Conservation (phyloP, 2,888 invertebrate species). For the Lasioglossum calceatum region DNA sequence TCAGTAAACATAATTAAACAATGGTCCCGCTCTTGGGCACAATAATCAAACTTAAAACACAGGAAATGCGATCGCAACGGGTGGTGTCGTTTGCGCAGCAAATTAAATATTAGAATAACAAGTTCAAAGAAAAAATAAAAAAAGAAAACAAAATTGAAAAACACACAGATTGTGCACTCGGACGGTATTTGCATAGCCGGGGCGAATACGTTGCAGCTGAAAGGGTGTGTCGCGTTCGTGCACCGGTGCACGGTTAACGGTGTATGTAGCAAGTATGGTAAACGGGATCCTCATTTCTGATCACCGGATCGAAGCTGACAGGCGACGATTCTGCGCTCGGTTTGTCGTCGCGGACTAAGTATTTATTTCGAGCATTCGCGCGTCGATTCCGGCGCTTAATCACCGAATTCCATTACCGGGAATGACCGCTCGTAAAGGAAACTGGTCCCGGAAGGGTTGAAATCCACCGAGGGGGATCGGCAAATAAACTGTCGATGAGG, state of each 20-base stretch:
- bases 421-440: conserved; percentile 24
- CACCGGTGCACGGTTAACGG: not conserved
- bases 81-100: not conserved
- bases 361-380: conserved; percentile 23
- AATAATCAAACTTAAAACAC: not conserved
- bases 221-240: not conserved
- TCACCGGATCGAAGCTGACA: conserved; percentile 5
- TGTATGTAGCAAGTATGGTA: not conserved
- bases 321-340: not conserved
- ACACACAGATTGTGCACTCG: not conserved
- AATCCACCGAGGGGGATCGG: conserved; percentile 3
- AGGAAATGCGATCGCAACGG: not conserved
- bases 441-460: conserved; percentile 2
- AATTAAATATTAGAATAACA: conserved; percentile 5
- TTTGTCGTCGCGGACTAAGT: conserved; percentile 11
- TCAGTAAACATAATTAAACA: conserved; percentile 3
- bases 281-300: not conserved
- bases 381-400: conserved; percentile 18
- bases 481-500: conserved; percentile 23
- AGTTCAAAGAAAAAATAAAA: not conserved
- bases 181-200: not conserved
- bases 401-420: conserved; percentile 30
- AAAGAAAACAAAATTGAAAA: not conserved
- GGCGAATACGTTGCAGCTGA: not conserved
- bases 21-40: not conserved